phyloP scores from a whole-genome alignment of 2,113 vertebrate species.

The Dermatemys mawii region DNA sequence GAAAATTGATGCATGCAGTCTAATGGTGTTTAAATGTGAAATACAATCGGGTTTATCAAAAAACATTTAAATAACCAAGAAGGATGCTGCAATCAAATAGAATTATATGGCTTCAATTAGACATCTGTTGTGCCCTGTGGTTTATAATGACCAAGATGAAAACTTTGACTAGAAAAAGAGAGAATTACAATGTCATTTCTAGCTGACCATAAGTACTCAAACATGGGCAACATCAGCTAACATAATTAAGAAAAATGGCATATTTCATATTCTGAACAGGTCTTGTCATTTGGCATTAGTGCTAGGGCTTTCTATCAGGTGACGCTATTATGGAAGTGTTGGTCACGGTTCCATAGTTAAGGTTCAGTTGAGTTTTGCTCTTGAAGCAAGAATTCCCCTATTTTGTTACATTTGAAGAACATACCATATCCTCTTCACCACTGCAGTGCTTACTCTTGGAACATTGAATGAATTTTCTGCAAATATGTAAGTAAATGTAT shows the following conservation, averaged over 20 bases:
- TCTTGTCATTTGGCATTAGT: background rate
- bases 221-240: background rate
- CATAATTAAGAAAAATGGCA: accelerated
- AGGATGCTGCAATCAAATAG: slow-evolving; percentile 27
- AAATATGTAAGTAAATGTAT: background rate
- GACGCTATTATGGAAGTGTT: accelerated
- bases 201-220: background rate
- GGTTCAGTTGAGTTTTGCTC: background rate
- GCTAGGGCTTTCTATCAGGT: background rate
- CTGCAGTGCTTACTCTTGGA: accelerated
- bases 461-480: background rate
- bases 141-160: slow-evolving; percentile 54
- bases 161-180: slow-evolving; percentile 29
- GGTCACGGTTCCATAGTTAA: accelerated
- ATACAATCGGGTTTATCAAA: background rate
- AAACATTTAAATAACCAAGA: background rate
- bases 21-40: slow-evolving; percentile 5
- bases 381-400: background rate
- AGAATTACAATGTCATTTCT: background rate
- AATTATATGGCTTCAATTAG: background rate
- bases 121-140: slow-evolving; percentile 38
- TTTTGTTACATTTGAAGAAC: accelerated
- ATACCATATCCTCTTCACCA: accelerated
- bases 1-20: background rate
- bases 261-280: accelerated